These are phyloP conservation scores for Leucophenga montana DNA, from an alignment of 2,888 invertebrate species.

Conservation along the genomic window DNA sequence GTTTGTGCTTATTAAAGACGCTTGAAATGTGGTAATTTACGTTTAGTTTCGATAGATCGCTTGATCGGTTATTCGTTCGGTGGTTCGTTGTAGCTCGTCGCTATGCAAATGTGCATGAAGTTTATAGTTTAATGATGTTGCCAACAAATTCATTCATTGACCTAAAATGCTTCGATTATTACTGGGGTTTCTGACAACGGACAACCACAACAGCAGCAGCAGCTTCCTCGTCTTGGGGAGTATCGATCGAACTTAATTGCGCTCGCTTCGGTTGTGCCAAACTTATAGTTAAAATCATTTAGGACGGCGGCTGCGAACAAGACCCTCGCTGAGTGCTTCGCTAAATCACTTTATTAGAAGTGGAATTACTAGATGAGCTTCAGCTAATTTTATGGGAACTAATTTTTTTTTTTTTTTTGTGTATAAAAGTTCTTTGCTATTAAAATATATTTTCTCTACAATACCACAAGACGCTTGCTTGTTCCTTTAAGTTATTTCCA, in stretches of 20 bases:
- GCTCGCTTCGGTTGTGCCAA: too few relatives aligned
- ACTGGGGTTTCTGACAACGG: constrained; percentile 38
- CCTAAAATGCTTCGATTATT: constrained; percentile 58
- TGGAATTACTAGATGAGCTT: constrained; percentile 26
- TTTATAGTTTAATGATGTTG: constrained; percentile 62
- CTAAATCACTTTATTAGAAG: constrained; percentile 43
- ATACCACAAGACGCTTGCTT: too few relatives aligned
- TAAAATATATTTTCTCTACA: constrained; percentile 4
- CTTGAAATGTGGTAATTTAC: constrained; percentile 55
- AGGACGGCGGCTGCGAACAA: too few relatives aligned
- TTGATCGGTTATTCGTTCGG: neutral
- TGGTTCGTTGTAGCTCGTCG: neutral
- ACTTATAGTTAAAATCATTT: too few relatives aligned
- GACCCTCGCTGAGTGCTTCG: too few relatives aligned
- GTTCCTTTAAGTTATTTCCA: too few relatives aligned
- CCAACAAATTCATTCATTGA: constrained; percentile 59
- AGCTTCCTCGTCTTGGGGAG: neutral
- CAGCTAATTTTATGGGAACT: too few relatives aligned
- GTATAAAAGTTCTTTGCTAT: neutral
- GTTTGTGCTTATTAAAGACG: constrained; percentile 51
- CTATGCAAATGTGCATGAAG: constrained; percentile 35
- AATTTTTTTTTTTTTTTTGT: too few relatives aligned
- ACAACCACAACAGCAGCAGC: neutral
- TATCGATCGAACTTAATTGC: too few relatives aligned
- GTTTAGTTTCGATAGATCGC: constrained; percentile 32